Conservation (phyloP, 2,113 vertebrate species). For the Lophius piscatorius region DNA sequence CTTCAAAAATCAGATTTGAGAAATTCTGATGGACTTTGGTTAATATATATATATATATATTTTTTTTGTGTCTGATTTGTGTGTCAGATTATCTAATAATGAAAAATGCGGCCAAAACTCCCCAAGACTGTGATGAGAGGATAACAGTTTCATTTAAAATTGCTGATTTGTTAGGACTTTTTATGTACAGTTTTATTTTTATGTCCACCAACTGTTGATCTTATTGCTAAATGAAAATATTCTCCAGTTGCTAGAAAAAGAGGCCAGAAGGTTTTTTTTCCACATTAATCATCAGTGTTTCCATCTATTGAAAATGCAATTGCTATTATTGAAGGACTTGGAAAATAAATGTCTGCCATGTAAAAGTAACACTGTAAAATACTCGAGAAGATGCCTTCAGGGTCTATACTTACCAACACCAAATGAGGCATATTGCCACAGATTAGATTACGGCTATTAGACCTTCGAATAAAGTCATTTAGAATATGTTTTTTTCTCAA, state of each 20-base stretch:
- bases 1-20: neutral
- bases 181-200: constrained; percentile 7
- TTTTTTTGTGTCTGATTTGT: neutral
- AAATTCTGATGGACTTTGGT: neutral
- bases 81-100: neutral
- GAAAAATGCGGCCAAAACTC: no score
- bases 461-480: constrained; percentile 65
- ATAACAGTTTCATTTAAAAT: neutral
- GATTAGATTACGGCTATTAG: constrained; percentile 54
- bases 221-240: constrained; percentile 29
- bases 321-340: constrained; percentile 38
- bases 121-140: no score
- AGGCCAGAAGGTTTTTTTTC: constrained; percentile 4
- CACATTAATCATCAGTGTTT: constrained; percentile 31
- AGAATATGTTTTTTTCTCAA: constrained; percentile 26
- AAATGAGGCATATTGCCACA: constrained; percentile 54
- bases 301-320: constrained; percentile 27
- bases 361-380: constrained; percentile 11
- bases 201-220: constrained; percentile 3
- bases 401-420: constrained; percentile 30
- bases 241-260: constrained; percentile 6
- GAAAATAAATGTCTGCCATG: constrained; percentile 27
- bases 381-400: constrained; percentile 23
- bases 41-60: no score
- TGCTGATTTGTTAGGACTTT: neutral